A percentile compares a stretch with the other conserved stretches of the same genome.
phyloP scores from a whole-genome alignment of 2,888 invertebrate genomes.

The Sipunculus nudus region DNA sequence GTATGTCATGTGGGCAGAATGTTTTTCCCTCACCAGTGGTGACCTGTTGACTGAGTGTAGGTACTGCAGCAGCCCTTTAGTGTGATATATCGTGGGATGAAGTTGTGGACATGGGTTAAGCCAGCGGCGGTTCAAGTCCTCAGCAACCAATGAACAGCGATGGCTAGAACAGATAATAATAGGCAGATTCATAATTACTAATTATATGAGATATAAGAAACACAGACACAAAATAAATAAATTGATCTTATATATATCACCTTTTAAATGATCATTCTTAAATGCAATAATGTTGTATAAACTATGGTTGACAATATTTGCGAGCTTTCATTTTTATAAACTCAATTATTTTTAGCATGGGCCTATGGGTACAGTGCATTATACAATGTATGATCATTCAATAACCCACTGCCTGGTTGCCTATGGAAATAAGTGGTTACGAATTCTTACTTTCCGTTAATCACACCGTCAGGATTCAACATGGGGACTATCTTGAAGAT shows the following conservation, averaged over 20 bases:
- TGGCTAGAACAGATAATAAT: constrained; percentile 80
- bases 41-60: constrained; percentile 68
- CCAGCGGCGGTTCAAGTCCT: constrained; percentile 94
- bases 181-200: too few species aligned
- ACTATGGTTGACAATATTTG: too few species aligned
- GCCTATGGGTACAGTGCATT: too few species aligned
- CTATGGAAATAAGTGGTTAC: too few species aligned
- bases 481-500: constrained; percentile 89
- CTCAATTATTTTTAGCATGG: too few species aligned
- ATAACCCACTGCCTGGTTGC: constrained; percentile 67
- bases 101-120: constrained; percentile 83
- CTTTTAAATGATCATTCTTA: too few species aligned
- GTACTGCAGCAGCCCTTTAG: constrained; percentile 73
- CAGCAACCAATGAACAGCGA: constrained; percentile 89
- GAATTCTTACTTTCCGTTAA: constrained; percentile 83
- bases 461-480: constrained; percentile 88
- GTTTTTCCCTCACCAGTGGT: constrained; percentile 60
- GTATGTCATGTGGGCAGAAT: too few species aligned
- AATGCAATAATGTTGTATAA: too few species aligned
- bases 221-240: too few species aligned
- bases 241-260: too few species aligned
- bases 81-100: constrained; percentile 92
- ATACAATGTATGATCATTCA: too few species aligned
- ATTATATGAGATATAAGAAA: not conserved
- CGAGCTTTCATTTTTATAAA: too few species aligned